These are phyloP conservation scores for Tachina grossa DNA, from an alignment of 2,888 invertebrate species.

Conservation along the genomic window DNA sequence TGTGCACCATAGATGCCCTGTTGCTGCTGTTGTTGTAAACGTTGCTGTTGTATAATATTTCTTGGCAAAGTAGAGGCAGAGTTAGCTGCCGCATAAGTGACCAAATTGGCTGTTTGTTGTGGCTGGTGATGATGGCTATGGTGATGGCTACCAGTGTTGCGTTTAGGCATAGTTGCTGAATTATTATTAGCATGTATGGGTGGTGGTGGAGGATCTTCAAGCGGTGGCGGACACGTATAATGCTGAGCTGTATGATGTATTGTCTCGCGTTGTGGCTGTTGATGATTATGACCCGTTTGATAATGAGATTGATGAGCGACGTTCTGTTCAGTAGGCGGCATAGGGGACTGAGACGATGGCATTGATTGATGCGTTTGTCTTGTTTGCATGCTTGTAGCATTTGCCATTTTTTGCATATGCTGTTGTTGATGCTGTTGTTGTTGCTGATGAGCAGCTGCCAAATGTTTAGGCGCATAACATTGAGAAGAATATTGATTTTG, in stretches of 20 bases:
- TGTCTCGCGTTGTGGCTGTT: constrained; percentile 74
- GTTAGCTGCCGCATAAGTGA: constrained; percentile 76
- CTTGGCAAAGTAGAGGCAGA: constrained; percentile 79
- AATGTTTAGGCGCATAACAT: constrained; percentile 75
- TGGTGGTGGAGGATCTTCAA: constrained; percentile 82
- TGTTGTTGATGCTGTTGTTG: constrained; percentile 46
- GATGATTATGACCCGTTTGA: constrained; percentile 60
- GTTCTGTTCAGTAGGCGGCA: constrained; percentile 60
- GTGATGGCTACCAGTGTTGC: constrained; percentile 48
- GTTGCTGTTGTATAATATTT: constrained; percentile 76
- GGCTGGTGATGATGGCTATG: constrained; percentile 64
- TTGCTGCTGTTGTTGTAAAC: constrained; percentile 76
- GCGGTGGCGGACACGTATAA: constrained; percentile 81
- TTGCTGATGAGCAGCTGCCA: constrained; percentile 77
- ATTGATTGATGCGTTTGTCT: constrained; percentile 70
- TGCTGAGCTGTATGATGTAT: constrained; percentile 73
- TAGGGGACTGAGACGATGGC: constrained; percentile 49
- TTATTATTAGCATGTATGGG: constrained; percentile 75
- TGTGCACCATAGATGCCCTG: constrained; percentile 75
- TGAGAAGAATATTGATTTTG: constrained; percentile 75
- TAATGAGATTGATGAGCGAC: constrained; percentile 60
- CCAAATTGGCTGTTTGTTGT: constrained; percentile 72
- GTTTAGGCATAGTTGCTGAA: constrained; percentile 68
- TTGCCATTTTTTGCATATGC: constrained; percentile 59
- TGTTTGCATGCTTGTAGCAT: constrained; percentile 56